A percentile compares a stretch with the other conserved stretches of the same genome.
phyloP scores from a whole-genome alignment of 2,888 invertebrate genomes.

The Chrysotoxum bicinctum region DNA sequence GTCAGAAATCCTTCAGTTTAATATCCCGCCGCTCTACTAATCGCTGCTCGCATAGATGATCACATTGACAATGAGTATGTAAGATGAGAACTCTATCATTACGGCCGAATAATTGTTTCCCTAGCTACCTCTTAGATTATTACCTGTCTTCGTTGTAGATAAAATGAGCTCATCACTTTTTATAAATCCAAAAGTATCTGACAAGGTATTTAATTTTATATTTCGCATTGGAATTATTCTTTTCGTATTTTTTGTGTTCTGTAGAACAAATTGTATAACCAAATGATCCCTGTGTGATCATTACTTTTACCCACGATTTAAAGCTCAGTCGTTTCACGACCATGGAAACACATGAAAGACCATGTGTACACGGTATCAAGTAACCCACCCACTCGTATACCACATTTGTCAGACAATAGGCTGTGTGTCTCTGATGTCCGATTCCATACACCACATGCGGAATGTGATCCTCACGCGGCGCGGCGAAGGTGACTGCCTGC shows the following conservation, averaged over 20 bases:
- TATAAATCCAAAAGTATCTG: neutral
- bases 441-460: conserved; percentile 43
- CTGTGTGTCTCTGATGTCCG: conserved; percentile 9
- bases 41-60: neutral
- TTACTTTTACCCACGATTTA: conserved; percentile 31
- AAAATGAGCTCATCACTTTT: conserved; percentile 11
- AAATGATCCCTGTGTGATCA: conserved; percentile 32
- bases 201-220: neutral
- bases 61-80: neutral
- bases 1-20: neutral
- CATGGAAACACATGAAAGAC: conserved; percentile 30
- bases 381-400: conserved; percentile 52
- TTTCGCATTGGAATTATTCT: neutral
- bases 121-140: neutral
- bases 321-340: conserved; percentile 34
- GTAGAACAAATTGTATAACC: neutral
- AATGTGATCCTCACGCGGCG: conserved; percentile 66
- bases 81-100: neutral
- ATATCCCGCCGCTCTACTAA: neutral
- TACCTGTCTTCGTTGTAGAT: neutral
- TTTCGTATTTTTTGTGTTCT: neutral
- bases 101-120: neutral
- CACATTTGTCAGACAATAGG: conserved; percentile 39
- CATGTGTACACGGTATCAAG: conserved; percentile 37
- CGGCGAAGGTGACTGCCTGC: too few relatives aligned